These are phyloP conservation scores for Cheilosia grossa DNA, from an alignment of 2,888 invertebrate species.

Conservation along the genomic window DNA sequence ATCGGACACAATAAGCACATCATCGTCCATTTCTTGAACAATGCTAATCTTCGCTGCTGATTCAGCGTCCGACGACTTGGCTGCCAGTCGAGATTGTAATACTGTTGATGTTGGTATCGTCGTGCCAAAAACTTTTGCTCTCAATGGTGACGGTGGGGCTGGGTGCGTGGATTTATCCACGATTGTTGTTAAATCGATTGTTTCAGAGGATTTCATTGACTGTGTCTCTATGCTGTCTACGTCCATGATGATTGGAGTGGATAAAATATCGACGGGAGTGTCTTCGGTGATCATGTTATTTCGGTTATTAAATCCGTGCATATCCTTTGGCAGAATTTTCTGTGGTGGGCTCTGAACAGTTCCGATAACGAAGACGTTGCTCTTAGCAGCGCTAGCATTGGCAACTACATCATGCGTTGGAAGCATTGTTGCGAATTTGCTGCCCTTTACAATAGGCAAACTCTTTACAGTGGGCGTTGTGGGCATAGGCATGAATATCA, in stretches of 20 bases:
- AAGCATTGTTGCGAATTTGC: conserved; percentile 69
- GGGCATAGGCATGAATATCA: conserved; percentile 80
- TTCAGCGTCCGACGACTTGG: conserved; percentile 43
- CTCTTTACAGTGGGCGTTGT: conserved; percentile 49
- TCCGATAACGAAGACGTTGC: conserved; percentile 76
- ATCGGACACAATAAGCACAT: not conserved
- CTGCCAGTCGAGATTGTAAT: conserved; percentile 56
- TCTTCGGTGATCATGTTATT: conserved; percentile 84
- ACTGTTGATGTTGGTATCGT: conserved; percentile 63
- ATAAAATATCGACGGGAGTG: conserved; percentile 84
- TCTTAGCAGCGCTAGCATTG: conserved; percentile 57
- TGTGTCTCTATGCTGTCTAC: conserved; percentile 76
- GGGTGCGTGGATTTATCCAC: conserved; percentile 20
- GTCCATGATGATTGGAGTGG: conserved; percentile 81
- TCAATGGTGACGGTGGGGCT: conserved; percentile 8
- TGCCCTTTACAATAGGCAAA: conserved; percentile 53
- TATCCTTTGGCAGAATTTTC: conserved; percentile 40
- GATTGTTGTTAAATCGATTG: conserved; percentile 44
- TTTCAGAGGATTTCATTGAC: conserved; percentile 46
- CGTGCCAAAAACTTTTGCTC: not conserved
- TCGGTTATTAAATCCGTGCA: conserved; percentile 71
- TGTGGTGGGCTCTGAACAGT: conserved; percentile 65
- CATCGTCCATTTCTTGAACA: conserved; percentile 54
- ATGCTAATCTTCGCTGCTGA: conserved; percentile 47
- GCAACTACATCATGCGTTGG: conserved; percentile 66